Base-by-base conservation (phyloP, 2,113 vertebrate genomes). In the Carassius carassius region DNA sequence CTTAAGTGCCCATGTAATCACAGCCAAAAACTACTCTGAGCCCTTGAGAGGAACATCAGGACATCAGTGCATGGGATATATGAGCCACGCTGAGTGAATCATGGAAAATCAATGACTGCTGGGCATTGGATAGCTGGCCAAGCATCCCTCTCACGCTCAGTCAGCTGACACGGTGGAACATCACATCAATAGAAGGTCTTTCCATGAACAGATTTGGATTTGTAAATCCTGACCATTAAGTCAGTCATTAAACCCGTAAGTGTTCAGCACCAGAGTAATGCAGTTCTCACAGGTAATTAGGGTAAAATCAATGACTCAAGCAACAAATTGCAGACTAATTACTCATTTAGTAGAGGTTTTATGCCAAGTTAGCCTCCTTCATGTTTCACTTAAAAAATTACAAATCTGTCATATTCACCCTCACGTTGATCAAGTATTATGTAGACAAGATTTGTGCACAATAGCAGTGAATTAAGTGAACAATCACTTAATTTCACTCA, bases 61-160 rank as follows among this genome's bases (percentile, higher is more conserved):
- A 65, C 21, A 80, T 63, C 11, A 47, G n/a, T 9, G 14, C 4
- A 80, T 2, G 11, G 37, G 78, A 80, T 65, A 80, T 65, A 44
- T 62, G 35, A 80, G 58, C 58, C n/a, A 80, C 9, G 4, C n/a
- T 9, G 14, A 63, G 23, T 80, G 78, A 65, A 80, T 80, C 78
- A 80, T 65, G 78, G 78, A 80, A 79, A 80, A 80, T 80, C 78
- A 65, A 79, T 65, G 16, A 19, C 58, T 44, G 37, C 21, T 80
- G 35, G n/a, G 21, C 35, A 79, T 19, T 29, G n/a, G 37, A 79
- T 17, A 19, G 37, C 19, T 63, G n/a, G 37, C 37, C n/a, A 47
- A 63, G 47, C 78, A 63, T 80, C 41, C n/a, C 41, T 65, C 58
- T 63, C 56, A 62, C 56, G 37, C 75, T 32, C 25, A 76, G 25